Conservation (phyloP, 2,888 invertebrate genomes). For the Nomada flava region DNA sequence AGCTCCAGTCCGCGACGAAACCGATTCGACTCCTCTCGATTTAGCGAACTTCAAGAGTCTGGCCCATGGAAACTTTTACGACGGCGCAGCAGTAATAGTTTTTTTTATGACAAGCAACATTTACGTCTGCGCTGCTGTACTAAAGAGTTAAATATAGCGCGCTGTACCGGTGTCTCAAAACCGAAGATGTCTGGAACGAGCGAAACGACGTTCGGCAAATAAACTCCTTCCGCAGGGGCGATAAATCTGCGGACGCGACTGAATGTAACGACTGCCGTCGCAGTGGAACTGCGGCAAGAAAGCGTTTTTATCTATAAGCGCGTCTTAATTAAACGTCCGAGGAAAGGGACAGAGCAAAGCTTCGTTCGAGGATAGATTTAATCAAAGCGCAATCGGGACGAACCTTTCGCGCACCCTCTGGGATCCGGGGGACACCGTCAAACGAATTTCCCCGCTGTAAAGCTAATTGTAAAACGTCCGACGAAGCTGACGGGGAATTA, state of each 20-base stretch:
- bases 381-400: slow-evolving; percentile 9
- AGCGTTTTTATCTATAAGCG: neutral
- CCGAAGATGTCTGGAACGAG: too few relatives aligned
- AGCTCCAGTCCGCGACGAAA: neutral
- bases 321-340: slow-evolving; percentile 14
- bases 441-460: neutral
- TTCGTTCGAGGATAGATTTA: slow-evolving; percentile 17
- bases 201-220: too few relatives aligned
- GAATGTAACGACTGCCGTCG: too few relatives aligned
- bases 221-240: too few relatives aligned
- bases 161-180: too few relatives aligned
- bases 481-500: neutral
- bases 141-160: too few relatives aligned
- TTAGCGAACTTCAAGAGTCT: too few relatives aligned
- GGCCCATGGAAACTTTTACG: neutral
- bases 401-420: neutral
- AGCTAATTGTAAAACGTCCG: neutral
- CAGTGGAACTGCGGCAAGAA: too few relatives aligned
- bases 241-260: too few relatives aligned
- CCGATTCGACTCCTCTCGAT: neutral
- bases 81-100: too few relatives aligned
- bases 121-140: too few relatives aligned
- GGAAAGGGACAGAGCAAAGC: neutral
- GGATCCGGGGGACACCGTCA: neutral
- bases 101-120: too few relatives aligned